Percentiles rank a stretch among this genome's conserved stretches.
These are phyloP conservation scores for Cyanoderma ruficeps DNA, from an alignment of 2,113 vertebrate genomes.

Conservation along the genomic window DNA sequence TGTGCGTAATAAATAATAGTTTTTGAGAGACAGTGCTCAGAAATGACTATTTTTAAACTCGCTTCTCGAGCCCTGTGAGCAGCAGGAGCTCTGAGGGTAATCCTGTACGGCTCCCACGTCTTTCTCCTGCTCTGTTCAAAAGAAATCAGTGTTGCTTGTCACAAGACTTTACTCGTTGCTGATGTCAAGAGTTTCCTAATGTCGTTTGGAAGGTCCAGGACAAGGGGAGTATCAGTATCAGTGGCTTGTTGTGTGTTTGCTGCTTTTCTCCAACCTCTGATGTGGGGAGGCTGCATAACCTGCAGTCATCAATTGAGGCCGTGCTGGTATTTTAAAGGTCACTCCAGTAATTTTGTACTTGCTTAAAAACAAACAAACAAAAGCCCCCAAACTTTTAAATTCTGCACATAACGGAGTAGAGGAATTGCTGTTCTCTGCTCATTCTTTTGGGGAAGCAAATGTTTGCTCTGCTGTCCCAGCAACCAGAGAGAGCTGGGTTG, in stretches of 20 bases:
- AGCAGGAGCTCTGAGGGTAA: not conserved
- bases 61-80: not conserved
- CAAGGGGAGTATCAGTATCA: not conserved
- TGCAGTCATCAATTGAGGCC: not conserved
- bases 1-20: not conserved
- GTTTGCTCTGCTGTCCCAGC: not conserved
- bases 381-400: not conserved
- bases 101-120: not conserved
- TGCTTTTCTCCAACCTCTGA: not conserved
- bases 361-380: not conserved
- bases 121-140: not conserved
- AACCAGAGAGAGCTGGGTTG: not conserved
- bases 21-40: not conserved
- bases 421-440: not conserved
- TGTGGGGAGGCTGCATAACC: not conserved
- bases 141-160: not conserved
- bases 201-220: not conserved
- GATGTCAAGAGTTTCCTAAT: not conserved
- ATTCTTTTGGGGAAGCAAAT: not conserved
- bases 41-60: not conserved
- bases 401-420: not conserved
- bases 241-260: not conserved
- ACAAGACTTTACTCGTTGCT: not conserved
- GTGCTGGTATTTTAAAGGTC: not conserved
- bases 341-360: not conserved